Conservation (phyloP, 2,888 invertebrate species). For the Clepsis dumicolana region DNA sequence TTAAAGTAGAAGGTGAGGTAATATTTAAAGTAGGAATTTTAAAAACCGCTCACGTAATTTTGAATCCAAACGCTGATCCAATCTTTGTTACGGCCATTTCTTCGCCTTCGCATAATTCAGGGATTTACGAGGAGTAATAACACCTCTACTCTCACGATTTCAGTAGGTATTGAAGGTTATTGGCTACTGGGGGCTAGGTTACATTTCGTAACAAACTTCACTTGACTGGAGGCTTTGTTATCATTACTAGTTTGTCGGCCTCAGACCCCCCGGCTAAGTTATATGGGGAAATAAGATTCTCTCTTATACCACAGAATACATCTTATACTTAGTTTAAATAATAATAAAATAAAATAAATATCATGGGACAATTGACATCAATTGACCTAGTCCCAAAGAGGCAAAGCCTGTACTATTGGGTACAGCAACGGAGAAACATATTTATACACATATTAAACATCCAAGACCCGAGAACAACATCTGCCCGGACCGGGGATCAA, state of each 20-base stretch:
- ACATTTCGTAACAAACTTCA: conserved; percentile 39
- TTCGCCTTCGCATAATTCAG: conserved; percentile 11
- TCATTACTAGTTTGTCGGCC: not conserved
- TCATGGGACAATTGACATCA: no score
- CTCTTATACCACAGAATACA: not conserved
- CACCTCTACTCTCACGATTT: conserved; percentile 33
- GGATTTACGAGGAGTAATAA: conserved; percentile 25
- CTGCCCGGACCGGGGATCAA: no score
- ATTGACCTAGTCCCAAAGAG: no score
- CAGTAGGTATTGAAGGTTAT: conserved; percentile 31
- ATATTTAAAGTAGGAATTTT: not conserved
- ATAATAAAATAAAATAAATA: no score
- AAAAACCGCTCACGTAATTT: not conserved
- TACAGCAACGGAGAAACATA: no score
- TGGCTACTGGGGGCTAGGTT: conserved; percentile 35
- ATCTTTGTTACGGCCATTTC: conserved; percentile 8
- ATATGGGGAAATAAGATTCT: not conserved
- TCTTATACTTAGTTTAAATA: not conserved
- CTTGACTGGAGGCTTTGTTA: conserved; percentile 28
- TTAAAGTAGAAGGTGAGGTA: not conserved
- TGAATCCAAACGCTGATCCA: not conserved
- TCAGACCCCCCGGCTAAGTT: conserved; percentile 4
- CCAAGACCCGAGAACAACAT: no score
- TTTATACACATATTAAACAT: no score
- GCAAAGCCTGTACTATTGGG: no score